Evolutionary conservation across 2,888 invertebrate genomes (phyloP), one percentile per base, ranked within the genome.

Genomic region (Pyrochroa serraticornis): DNA sequence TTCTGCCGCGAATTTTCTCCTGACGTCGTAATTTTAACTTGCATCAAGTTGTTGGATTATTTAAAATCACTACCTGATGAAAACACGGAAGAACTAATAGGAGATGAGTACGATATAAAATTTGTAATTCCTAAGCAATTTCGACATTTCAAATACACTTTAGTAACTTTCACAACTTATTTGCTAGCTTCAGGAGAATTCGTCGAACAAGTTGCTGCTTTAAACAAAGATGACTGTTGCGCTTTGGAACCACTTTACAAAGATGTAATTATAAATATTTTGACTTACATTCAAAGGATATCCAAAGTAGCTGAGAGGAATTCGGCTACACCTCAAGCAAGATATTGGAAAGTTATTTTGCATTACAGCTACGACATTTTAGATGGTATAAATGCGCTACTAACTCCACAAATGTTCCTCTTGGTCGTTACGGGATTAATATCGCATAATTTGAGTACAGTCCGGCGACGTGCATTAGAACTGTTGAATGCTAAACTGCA

Each of bases 271-370:
- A 84, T 92, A 0, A 85, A 85, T 65, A 82, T 87, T 1, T 77
- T 93, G 5, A 83, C 86, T 0, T 87, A 86, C 61, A 87, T 92
- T 38, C 87, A 89, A 65, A 81, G 80, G 10, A 84, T 88, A 7
- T 85, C 87, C 0, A 85, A 84, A 63, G 82, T 86, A 0, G 81
- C 84, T 0, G 89, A 91, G 63, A 82, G 84, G 37, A 82, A 84
- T 52, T 80, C 84, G 0, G 85, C 84, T 0, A 79, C 81, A 6
- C 80, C 82, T 0, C 82, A 85, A 52, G 80, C 81, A 0, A 91
- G 91, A 71, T 95, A 91, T 74, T 94, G 93, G 93, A 89, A 88
- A 71, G 88, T 90, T 0, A 84, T 95, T 77, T 77, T 91, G 8
- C 89, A 92, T 73, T 87, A 90, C 69, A 85, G 87, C 38, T 91